Evolutionary conservation across 2,113 vertebrate genomes (phyloP), one percentile per base, ranked within the genome.

Genomic region (Merops nubicus): DNA sequence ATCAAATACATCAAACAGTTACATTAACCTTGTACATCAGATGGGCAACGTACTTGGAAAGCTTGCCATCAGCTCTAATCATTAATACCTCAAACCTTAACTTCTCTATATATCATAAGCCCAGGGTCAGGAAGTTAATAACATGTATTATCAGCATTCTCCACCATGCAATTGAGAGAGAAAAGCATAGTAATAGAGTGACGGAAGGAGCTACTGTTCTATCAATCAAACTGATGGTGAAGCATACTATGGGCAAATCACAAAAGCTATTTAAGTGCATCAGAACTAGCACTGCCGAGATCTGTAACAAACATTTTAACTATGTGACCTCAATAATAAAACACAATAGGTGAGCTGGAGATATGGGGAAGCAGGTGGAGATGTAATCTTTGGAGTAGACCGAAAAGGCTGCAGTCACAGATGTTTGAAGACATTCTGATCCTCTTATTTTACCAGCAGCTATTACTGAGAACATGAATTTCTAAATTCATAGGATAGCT

Each of bases 41-140:
- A 40, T 89, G 91, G 91, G 65, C 62, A 73, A 60, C 51, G 33
- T 72, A 50, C 59, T 89, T 69, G 6, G 36, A 72, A 96, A 89
- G 33, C 57, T 79, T 69, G 5, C 34, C 82, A 90, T 85, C 64
- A 63, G 33, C 60, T 81, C 38, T 81, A 47, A 63, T 78, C 11
- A 1, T 63, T 89, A 89, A 82, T 63, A 50, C 48, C 14, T 85
- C 77, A 85, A 72, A 82, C 16, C 40, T 6, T n/a, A 82, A 45
- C 1, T 4, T 59, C 56, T 78, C 40, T 43, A 28, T 60, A 56
- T 6, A 91, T 81, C 73, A 87, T 33, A 74, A 74, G 38, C 18
- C 38, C 64, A 59, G 48, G 75, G 81, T 79, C 75, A 88, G 28
- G 12, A 50, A 75, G 74, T 94, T 93, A 93, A 95, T 54, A 47